Base-by-base conservation (phyloP, 2,113 vertebrate genomes). In the Pontoporia blainvillei region DNA sequence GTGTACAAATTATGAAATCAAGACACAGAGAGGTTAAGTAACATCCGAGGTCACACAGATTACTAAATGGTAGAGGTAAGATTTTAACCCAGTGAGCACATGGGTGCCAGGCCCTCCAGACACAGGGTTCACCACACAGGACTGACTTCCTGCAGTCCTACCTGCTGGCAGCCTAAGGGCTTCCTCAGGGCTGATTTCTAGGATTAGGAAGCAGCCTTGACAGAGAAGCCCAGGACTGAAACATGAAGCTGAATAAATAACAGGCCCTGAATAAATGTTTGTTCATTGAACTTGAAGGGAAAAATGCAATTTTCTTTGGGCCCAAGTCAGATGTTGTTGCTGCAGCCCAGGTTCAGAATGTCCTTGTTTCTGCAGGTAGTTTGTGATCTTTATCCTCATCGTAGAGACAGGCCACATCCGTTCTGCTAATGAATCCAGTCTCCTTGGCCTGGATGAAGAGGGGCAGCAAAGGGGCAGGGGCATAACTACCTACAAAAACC, bases 191-290 rank as follows among this genome's bases (percentile, higher is more conserved):
- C 91, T 36, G 5, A 61, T 83, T 34, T 34, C 41, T 5, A 49
- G 39, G 46, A 59, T 64, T 46, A 46, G 39, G 29, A 29, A 31
- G 49, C 66, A 9, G 62, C 15, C 88, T 83, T 82, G 93, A 52
- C 67, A 36, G 62, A 87, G 78, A 86, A 44, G 39, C 62, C 64
- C 52, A n/a, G 27, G 69, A 72, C 87, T 88, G 89, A 91, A 97
- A 95, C 34, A 17, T 49, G 36, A 94, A 52, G 54, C 96, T 72
- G 29, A 92, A 82, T 86, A 72, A 96, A 93, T 92, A 95, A 61
- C 10, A 46, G 81, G 29, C 85, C 81, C 94, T 44, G 93, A 96
- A 93, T 97, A 96, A 96, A 96, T 96, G 93, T 94, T 95, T 93
- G 86, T 85, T 93, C 82, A 94, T 96, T 96, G 94, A 93, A 96